Conservation (phyloP, 1,140 invertebrate species). For the Drosophila lacertosa region DNA sequence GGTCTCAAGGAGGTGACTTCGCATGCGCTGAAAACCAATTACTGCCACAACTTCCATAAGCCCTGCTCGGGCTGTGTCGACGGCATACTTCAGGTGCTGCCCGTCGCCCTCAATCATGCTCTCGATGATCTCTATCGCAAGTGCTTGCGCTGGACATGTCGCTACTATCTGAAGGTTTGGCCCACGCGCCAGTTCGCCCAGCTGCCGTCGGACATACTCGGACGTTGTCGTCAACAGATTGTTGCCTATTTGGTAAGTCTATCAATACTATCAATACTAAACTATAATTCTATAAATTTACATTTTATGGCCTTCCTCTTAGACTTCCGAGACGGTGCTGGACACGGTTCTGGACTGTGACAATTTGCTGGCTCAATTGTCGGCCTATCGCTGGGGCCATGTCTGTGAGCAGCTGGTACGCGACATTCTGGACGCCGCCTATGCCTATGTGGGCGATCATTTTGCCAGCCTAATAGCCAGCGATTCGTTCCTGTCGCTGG, state of each 20-base stretch:
- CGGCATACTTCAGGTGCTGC: conserved; percentile 92
- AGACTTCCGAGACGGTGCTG: conserved; percentile 87
- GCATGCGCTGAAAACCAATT: conserved; percentile 93
- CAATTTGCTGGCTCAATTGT: conserved; percentile 88
- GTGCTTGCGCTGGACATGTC: conserved; percentile 93
- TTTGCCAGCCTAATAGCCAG: conserved; percentile 87
- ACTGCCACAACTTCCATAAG: conserved; percentile 91
- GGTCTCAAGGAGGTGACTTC: conserved; percentile 95
- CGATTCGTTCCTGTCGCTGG: conserved; percentile 87
- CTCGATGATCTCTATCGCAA: conserved; percentile 94
- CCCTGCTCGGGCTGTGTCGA: conserved; percentile 91
- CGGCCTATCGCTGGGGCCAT: conserved; percentile 90
- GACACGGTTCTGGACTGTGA: conserved; percentile 89
- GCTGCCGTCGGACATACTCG: conserved; percentile 91
- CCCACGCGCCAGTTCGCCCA: conserved; percentile 93
- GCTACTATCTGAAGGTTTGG: conserved; percentile 93
- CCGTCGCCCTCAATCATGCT: conserved; percentile 91
- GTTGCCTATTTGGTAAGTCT: conserved; percentile 85
- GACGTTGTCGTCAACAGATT: conserved; percentile 92
- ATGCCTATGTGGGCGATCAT: conserved; percentile 88
- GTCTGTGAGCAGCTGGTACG: conserved; percentile 88
- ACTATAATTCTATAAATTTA: too few relatives aligned
- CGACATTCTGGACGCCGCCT: conserved; percentile 88
- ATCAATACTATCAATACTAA: too few relatives aligned
- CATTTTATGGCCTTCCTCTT: background rate